Conservation (phyloP, 2,113 vertebrate genomes). For the Indri indri region DNA sequence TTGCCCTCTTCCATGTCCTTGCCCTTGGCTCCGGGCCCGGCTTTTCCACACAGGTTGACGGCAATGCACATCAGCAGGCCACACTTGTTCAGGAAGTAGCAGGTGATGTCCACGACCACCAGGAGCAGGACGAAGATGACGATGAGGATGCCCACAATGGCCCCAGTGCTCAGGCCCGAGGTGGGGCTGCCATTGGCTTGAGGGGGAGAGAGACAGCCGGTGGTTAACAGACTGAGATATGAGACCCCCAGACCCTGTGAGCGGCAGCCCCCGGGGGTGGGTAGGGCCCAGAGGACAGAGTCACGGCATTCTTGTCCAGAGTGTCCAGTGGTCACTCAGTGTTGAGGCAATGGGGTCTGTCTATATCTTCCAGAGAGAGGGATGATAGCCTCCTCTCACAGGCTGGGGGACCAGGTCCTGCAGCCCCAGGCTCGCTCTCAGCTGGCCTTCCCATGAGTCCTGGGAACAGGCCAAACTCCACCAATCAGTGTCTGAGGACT, state of each 20-base stretch:
- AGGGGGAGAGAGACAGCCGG: conserved; percentile 44
- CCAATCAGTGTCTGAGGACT: background rate
- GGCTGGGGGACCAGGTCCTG: background rate
- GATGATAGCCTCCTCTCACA: background rate
- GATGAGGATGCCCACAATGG: conserved; percentile 95
- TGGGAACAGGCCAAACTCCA: background rate
- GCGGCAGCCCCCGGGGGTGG: background rate
- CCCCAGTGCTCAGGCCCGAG: conserved; percentile 89
- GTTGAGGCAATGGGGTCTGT: background rate
- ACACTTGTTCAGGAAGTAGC: conserved; percentile 99
- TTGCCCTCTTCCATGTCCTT: conserved; percentile 96
- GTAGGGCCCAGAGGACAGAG: background rate
- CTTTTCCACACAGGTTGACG: conserved; percentile 95
- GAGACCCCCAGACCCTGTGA: background rate
- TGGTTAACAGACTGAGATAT: background rate
- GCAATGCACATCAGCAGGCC: conserved; percentile 99
- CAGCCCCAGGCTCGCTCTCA: background rate
- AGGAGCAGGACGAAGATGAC: conserved; percentile 93
- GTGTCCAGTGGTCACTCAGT: no score
- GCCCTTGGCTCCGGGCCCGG: conserved; percentile 92
- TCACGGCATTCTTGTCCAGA: background rate
- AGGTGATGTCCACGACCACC: conserved; percentile 96
- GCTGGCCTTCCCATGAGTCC: background rate
- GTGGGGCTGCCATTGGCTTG: conserved; percentile 88
- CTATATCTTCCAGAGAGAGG: background rate